A percentile compares a stretch with the other conserved stretches of the same genome.
Conservation (phyloP, 2,797 vertebrate genomes). For the Pangasius sanitwongsei region DNA sequence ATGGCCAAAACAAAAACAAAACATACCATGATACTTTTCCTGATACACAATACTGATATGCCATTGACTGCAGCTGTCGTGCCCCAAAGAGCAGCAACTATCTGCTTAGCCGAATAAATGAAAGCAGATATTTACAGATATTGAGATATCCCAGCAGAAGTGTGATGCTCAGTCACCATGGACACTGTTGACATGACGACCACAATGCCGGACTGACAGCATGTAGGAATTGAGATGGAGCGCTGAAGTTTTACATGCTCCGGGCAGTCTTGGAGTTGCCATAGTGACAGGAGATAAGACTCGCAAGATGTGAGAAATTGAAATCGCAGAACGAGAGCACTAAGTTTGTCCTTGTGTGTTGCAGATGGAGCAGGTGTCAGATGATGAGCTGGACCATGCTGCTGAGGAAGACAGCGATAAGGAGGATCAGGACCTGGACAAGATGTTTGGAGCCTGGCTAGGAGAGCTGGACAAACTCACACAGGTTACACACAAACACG, state of each 20-base stretch:
- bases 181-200: slow-evolving; percentile 14
- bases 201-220: background rate
- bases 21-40: background rate
- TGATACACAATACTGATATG: background rate
- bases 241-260: background rate
- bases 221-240: background rate
- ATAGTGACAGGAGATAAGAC: slow-evolving; percentile 15
- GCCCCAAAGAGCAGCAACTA: background rate
- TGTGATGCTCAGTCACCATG: background rate
- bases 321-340: background rate
- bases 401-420: slow-evolving; percentile 97
- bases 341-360: slow-evolving; percentile 22
- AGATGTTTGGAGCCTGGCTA: slow-evolving; percentile 83
- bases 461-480: slow-evolving; percentile 87
- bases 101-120: background rate
- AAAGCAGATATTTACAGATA: background rate
- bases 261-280: slow-evolving; percentile 13
- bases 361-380: slow-evolving; percentile 97
- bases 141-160: background rate
- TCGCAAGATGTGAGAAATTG: background rate
- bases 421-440: slow-evolving; percentile 97
- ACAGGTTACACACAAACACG: slow-evolving; percentile 70
- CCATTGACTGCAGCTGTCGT: background rate
- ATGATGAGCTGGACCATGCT: slow-evolving; percentile 95
- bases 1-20: background rate